These are phyloP conservation scores for Fregetta grallaria DNA, from an alignment of 2,113 vertebrate species.

Conservation along the genomic window DNA sequence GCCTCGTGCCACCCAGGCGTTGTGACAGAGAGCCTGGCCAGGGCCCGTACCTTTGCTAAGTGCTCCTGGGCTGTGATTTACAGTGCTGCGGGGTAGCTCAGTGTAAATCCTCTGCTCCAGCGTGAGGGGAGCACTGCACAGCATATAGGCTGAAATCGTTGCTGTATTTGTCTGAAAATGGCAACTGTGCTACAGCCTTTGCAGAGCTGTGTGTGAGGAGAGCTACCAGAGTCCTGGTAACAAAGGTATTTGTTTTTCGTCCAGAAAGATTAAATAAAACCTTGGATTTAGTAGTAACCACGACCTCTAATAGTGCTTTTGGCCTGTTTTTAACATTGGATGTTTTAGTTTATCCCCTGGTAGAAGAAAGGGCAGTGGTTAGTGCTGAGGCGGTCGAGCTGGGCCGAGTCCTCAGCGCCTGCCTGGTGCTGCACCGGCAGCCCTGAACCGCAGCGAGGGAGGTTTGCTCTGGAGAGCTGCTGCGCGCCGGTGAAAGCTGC, in stretches of 20 bases:
- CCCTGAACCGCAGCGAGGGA: no score
- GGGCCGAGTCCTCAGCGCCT: neutral
- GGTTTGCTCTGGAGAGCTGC: neutral
- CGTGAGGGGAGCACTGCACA: accelerated
- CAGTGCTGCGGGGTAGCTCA: neutral
- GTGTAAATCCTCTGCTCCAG: neutral
- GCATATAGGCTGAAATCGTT: accelerated
- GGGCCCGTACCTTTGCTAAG: accelerated
- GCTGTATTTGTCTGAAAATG: neutral
- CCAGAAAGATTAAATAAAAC: neutral
- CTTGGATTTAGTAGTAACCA: neutral
- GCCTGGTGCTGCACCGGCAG: neutral
- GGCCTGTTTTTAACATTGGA: neutral
- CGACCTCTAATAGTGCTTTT: neutral
- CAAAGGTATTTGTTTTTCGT: neutral
- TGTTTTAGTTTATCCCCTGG: neutral
- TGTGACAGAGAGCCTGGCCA: neutral
- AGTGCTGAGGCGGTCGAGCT: neutral
- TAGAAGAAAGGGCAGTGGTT: neutral
- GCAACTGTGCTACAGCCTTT: neutral
- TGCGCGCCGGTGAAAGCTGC: accelerated
- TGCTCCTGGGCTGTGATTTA: neutral
- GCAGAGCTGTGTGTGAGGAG: neutral
- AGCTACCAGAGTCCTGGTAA: neutral
- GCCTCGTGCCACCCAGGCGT: accelerated